A percentile compares a stretch with the other conserved stretches of the same genome.
phyloP scores from a whole-genome alignment of 2,888 invertebrate genomes.

The Callimorpha dominula region DNA sequence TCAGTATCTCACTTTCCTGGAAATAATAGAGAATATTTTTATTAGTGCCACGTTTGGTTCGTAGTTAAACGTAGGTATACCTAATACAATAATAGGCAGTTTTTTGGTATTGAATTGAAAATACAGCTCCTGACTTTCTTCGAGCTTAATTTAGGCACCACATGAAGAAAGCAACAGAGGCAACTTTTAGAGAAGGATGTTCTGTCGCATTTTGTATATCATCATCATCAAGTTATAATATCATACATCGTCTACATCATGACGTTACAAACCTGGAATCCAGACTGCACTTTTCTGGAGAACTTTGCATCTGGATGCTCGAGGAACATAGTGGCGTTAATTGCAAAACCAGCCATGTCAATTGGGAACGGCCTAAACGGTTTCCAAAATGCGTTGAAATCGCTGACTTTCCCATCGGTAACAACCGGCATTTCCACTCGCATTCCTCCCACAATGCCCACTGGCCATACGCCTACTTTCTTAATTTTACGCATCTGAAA shows the following conservation, averaged over 20 bases:
- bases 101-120: no score
- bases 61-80: no score
- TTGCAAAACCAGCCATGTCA: slow-evolving; percentile 99
- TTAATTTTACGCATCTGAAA: slow-evolving; percentile 93
- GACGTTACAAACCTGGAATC: slow-evolving; percentile 89
- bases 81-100: no score
- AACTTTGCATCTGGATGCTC: slow-evolving; percentile 91
- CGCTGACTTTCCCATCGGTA: slow-evolving; percentile 83
- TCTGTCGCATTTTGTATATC: not conserved
- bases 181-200: not conserved
- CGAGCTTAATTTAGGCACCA: no score
- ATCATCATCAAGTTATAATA: not conserved
- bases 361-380: slow-evolving; percentile 97
- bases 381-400: slow-evolving; percentile 93
- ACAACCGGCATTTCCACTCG: slow-evolving; percentile 96
- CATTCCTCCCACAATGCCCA: slow-evolving; percentile 98
- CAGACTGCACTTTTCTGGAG: slow-evolving; percentile 94
- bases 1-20: slow-evolving; percentile 93
- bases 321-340: slow-evolving; percentile 92
- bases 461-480: slow-evolving; percentile 97
- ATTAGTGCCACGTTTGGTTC: no score
- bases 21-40: slow-evolving; percentile 45
- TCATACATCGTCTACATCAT: no score
- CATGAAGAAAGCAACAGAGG: no score
- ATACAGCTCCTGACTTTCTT: no score